Percentiles rank a stretch among this genome's conserved stretches.
Conservation (phyloP, 2,888 invertebrate genomes). For the Agriopis aurantiaria region DNA sequence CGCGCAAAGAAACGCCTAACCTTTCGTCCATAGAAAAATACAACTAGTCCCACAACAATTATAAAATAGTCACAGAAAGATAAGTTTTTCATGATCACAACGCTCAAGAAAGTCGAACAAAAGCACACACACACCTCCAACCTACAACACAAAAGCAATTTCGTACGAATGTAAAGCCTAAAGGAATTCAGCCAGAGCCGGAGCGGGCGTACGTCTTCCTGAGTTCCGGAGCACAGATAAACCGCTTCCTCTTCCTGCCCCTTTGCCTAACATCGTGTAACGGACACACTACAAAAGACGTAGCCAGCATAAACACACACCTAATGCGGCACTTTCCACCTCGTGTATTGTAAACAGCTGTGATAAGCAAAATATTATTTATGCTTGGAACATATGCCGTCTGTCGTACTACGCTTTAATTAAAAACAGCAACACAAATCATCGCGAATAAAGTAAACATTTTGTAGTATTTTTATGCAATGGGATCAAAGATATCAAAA, state of each 20-base stretch:
- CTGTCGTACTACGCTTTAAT: constrained; percentile 27
- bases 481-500: not conserved
- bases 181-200: constrained; percentile 72
- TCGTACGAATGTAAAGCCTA: constrained; percentile 72
- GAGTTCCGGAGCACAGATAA: constrained; percentile 83
- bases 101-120: constrained; percentile 42
- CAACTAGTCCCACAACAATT: not conserved
- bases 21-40: not conserved
- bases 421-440: constrained; percentile 38
- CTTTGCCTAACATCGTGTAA: constrained; percentile 81
- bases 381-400: constrained; percentile 29
- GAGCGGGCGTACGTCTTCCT: constrained; percentile 79
- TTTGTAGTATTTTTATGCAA: constrained; percentile 29
- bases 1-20: too few species aligned
- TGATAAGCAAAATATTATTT: constrained; percentile 46
- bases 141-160: constrained; percentile 64
- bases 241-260: constrained; percentile 84
- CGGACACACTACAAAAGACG: constrained; percentile 78
- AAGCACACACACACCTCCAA: constrained; percentile 44
- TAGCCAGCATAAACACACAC: constrained; percentile 68
- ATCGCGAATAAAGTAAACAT: constrained; percentile 20
- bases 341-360: constrained; percentile 48
- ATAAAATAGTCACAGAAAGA: not conserved
- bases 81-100: constrained; percentile 18
- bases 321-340: constrained; percentile 67